These are phyloP conservation scores for Champsocephalus gunnari DNA, from an alignment of 2,797 vertebrate genomes.

Conservation along the genomic window DNA sequence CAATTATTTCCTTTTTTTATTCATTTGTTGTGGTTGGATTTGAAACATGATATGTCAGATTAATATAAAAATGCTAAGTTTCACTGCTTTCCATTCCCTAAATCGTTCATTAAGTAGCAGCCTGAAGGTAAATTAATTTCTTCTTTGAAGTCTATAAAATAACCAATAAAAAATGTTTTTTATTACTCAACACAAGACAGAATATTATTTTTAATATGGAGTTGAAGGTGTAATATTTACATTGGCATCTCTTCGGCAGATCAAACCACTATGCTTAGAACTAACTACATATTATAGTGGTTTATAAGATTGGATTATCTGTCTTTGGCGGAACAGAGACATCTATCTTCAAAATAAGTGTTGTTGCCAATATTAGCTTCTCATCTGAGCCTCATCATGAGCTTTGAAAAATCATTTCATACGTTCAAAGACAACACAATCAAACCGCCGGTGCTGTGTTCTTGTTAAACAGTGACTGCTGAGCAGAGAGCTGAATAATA, in stretches of 20 bases:
- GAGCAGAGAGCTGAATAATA: background rate
- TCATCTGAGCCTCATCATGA: slow-evolving; percentile 18
- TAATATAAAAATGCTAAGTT: slow-evolving; percentile 10
- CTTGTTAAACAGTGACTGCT: background rate
- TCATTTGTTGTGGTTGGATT: slow-evolving; percentile 4
- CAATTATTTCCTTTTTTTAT: slow-evolving; percentile 11
- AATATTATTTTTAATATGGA: background rate
- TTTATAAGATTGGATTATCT: slow-evolving; percentile 10
- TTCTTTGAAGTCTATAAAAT: slow-evolving; percentile 13
- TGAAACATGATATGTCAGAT: slow-evolving; percentile 6
- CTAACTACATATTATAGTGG: background rate
- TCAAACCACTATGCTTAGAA: slow-evolving; percentile 8
- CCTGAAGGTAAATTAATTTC: background rate
- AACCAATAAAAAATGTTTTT: slow-evolving; percentile 5
- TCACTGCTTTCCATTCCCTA: background rate
- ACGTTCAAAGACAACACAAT: slow-evolving; percentile 23
- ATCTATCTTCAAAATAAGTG: slow-evolving; percentile 9
- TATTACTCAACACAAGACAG: slow-evolving; percentile 1
- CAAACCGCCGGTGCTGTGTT: background rate
- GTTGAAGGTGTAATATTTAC: slow-evolving; percentile 17
- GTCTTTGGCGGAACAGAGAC: background rate
- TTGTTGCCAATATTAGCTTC: background rate
- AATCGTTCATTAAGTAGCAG: slow-evolving; percentile 3
- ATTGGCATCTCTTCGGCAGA: background rate
- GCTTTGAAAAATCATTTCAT: slow-evolving; percentile 14